Conservation (phyloP, 2,113 vertebrate species). For the Formicarius rufipectus region DNA sequence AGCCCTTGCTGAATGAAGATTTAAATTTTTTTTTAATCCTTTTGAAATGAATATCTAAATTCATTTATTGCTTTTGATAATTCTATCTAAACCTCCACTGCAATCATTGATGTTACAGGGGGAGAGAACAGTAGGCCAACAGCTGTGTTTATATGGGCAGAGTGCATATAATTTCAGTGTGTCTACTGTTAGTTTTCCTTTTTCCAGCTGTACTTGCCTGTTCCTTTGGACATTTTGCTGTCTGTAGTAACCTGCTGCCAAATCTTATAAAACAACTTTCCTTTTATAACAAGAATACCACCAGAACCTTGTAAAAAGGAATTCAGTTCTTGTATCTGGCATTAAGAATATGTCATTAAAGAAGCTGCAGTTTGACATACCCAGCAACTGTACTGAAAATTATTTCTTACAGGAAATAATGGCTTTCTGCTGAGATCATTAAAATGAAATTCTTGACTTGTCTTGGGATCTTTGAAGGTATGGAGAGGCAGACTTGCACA, state of each 20-base stretch:
- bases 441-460: constrained; percentile 45
- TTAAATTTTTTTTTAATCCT: too few species aligned
- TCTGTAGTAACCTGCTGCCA: not conserved
- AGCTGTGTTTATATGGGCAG: not conserved
- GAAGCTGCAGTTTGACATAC: constrained; percentile 21
- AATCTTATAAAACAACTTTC: constrained; percentile 6
- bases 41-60: not conserved
- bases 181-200: not conserved
- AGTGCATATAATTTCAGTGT: not conserved
- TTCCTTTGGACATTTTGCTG: not conserved
- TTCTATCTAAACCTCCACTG: not conserved
- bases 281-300: not conserved
- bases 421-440: constrained; percentile 54
- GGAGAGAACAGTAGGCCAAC: not conserved
- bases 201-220: not conserved
- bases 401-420: constrained; percentile 49
- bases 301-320: not conserved
- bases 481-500: not conserved
- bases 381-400: not conserved
- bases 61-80: not conserved
- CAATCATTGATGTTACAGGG: not conserved
- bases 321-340: not conserved
- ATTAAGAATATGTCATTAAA: not conserved
- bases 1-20: not conserved
- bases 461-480: constrained; percentile 32